Evolutionary conservation across 2,113 vertebrate species (phyloP).

Genomic region (Anthoscopus minutus): DNA sequence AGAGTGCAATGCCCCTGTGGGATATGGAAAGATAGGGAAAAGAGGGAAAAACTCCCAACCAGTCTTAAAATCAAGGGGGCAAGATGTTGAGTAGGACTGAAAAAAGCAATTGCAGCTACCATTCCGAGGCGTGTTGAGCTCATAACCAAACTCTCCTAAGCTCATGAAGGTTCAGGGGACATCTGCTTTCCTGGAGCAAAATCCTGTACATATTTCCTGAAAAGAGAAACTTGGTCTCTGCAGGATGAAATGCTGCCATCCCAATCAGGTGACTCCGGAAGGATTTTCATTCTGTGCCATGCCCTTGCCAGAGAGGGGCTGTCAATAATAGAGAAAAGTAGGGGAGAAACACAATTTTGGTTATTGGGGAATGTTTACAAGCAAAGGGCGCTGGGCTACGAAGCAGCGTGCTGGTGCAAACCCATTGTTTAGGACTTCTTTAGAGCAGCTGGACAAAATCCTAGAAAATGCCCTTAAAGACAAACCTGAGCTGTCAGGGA

Average conservation of each 20-base stretch:
- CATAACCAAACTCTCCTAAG: neutral
- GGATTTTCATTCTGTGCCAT: neutral
- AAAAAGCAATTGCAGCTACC: neutral
- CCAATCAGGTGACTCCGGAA: neutral
- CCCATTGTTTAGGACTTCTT: neutral
- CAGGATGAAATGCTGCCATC: neutral
- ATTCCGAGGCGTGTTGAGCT: neutral
- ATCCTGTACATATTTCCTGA: neutral
- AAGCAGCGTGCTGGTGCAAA: neutral
- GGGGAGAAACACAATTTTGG: neutral
- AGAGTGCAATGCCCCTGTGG: neutral
- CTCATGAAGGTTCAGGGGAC: neutral
- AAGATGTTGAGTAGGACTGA: neutral
- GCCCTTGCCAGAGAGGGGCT: neutral
- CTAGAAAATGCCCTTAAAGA: slow-evolving; percentile 21
- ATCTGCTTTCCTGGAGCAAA: neutral
- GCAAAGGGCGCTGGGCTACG: neutral
- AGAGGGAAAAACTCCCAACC: neutral
- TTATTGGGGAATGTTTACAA: neutral
- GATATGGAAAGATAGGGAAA: neutral
- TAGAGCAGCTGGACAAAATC: slow-evolving; percentile 4
- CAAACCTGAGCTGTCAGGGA: slow-evolving; percentile 11
- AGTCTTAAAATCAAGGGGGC: neutral
- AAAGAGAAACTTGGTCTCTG: neutral
- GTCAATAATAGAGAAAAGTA: neutral